Evolutionary conservation across 2,888 invertebrate species (phyloP).

Genomic region (Crocallis elinguaria): DNA sequence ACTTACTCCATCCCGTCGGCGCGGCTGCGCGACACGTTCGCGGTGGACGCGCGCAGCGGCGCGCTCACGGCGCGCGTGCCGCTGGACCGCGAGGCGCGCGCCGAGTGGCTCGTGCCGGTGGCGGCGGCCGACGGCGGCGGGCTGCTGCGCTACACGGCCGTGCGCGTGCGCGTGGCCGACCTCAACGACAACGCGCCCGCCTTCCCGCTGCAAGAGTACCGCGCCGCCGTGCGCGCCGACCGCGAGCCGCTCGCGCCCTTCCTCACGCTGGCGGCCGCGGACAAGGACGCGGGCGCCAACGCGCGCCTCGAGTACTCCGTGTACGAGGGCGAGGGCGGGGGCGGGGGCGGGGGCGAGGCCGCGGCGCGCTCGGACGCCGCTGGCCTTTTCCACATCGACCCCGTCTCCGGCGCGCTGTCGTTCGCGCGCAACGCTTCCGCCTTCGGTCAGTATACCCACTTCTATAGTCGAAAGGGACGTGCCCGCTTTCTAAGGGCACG

Average conservation of each 20-base stretch:
- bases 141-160: constrained; percentile 88
- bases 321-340: constrained; percentile 87
- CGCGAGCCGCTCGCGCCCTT: constrained; percentile 63
- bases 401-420: constrained; percentile 89
- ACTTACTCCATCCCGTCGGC: constrained; percentile 92
- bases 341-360: constrained; percentile 90
- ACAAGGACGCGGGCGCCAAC: constrained; percentile 90
- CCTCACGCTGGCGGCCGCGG: constrained; percentile 85
- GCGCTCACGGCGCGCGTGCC: constrained; percentile 88
- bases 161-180: constrained; percentile 92
- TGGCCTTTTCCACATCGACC: constrained; percentile 90
- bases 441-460: constrained; percentile 62
- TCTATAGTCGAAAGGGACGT: too few species aligned
- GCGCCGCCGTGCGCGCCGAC: constrained; percentile 87
- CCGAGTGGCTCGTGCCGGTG: constrained; percentile 87
- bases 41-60: constrained; percentile 89
- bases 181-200: constrained; percentile 93
- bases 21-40: constrained; percentile 88
- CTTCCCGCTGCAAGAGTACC: constrained; percentile 91
- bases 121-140: constrained; percentile 94
- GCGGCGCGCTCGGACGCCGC: constrained; percentile 78
- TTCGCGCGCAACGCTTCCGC: constrained; percentile 86
- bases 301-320: constrained; percentile 91
- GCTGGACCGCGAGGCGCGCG: constrained; percentile 90
- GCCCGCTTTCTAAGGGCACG: too few species aligned